A percentile compares a stretch with the other conserved stretches of the same genome.
Conservation (phyloP, 2,888 invertebrate species). For the Neoscelio sp. region DNA sequence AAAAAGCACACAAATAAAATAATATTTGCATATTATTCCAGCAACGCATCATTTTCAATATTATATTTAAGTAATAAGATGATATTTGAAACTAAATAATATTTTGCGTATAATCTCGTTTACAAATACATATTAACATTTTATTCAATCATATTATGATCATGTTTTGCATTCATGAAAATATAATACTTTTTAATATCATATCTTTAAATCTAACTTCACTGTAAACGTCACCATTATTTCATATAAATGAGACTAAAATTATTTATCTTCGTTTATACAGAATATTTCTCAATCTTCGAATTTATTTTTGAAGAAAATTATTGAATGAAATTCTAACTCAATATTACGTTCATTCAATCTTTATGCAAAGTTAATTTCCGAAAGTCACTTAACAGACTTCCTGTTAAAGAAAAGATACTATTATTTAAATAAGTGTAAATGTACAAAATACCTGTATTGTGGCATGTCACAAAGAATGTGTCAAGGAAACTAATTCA, state of each 20-base stretch:
- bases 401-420: not conserved
- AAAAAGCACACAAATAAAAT: not conserved
- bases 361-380: conserved; percentile 35
- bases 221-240: no score
- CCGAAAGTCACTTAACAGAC: conserved; percentile 15
- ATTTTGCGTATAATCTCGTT: conserved; percentile 1
- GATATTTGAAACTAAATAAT: not conserved
- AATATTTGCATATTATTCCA: conserved; percentile 1
- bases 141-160: conserved; percentile 11
- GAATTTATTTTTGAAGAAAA: no score
- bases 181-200: not conserved
- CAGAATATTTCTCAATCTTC: no score
- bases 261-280: no score
- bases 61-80: not conserved
- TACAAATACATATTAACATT: not conserved
- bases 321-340: conserved; percentile 12
- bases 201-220: no score
- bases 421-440: conserved; percentile 21
- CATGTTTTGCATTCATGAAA: not conserved
- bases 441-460: conserved; percentile 18
- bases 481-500: conserved; percentile 34
- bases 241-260: no score
- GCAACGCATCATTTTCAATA: not conserved
- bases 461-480: conserved; percentile 31
- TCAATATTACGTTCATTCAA: conserved; percentile 23